phyloP scores from a whole-genome alignment of 2,888 invertebrate genomes.

The Habroteleia sp. region DNA sequence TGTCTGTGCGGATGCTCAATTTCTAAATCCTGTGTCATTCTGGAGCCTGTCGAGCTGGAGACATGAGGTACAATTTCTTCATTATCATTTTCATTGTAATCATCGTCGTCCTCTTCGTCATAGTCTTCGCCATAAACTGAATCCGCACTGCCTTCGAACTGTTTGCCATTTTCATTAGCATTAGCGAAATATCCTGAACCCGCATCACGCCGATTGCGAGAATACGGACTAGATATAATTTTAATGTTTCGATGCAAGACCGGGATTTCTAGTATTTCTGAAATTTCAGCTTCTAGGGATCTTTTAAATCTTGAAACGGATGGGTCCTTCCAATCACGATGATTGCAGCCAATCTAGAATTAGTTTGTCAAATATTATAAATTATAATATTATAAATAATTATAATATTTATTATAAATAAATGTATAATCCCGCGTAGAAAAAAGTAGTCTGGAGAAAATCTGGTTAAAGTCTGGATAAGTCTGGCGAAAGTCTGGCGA shows the following conservation, averaged over 20 bases:
- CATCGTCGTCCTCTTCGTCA: constrained; percentile 78
- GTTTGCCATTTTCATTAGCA: constrained; percentile 71
- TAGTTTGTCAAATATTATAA: too few species aligned
- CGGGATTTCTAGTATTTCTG: constrained; percentile 86
- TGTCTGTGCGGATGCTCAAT: constrained; percentile 80
- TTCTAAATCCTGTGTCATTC: constrained; percentile 60
- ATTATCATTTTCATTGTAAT: constrained; percentile 71
- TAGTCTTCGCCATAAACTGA: constrained; percentile 75
- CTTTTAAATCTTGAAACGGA: constrained; percentile 73
- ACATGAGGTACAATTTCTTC: constrained; percentile 56
- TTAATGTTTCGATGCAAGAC: constrained; percentile 87
- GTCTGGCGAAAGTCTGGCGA: too few species aligned
- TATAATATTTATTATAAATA: too few species aligned
- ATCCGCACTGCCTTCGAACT: constrained; percentile 73
- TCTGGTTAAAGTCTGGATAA: too few species aligned
- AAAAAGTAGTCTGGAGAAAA: too few species aligned
- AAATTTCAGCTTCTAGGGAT: constrained; percentile 80
- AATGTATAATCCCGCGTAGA: too few species aligned
- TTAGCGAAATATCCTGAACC: constrained; percentile 77
- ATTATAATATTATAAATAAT: too few species aligned
- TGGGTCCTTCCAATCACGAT: constrained; percentile 86
- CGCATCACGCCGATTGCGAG: constrained; percentile 76
- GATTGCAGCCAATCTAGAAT: constrained; percentile 88
- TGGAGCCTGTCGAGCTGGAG: constrained; percentile 49
- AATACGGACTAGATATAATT: constrained; percentile 69